A percentile compares a stretch with the other conserved stretches of the same genome.
Conservation (phyloP, 2,113 vertebrate species). For the Chlamydotis undulata region DNA sequence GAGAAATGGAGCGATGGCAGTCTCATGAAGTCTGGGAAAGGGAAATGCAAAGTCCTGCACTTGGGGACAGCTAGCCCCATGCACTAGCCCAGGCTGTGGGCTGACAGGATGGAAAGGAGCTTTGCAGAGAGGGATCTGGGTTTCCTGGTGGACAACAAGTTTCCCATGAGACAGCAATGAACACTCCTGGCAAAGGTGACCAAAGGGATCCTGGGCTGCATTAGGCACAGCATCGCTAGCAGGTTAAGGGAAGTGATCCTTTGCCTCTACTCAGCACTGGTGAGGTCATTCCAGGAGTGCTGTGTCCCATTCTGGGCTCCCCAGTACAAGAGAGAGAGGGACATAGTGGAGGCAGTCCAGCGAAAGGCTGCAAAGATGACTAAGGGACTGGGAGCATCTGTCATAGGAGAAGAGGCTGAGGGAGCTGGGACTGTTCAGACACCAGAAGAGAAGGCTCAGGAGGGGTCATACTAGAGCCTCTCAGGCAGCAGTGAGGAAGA, state of each 20-base stretch:
- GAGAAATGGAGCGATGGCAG: no score
- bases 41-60: not conserved
- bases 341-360: not conserved
- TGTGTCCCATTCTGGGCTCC: not conserved
- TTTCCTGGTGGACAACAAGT: not conserved
- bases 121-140: not conserved
- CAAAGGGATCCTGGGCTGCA: not conserved
- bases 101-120: not conserved
- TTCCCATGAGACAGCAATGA: not conserved
- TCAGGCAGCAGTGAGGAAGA: not conserved
- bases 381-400: not conserved
- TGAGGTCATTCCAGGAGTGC: not conserved
- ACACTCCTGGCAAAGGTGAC: not conserved
- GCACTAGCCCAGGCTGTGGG: not conserved
- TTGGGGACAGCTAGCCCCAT: no score
- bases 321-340: not conserved
- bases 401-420: not conserved
- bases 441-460: not conserved
- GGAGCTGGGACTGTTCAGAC: not conserved
- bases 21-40: not conserved
- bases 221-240: not conserved
- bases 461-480: no score
- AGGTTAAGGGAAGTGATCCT: no score
- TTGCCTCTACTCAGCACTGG: no score
- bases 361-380: not conserved